A percentile compares a stretch with the other conserved stretches of the same genome.
Conservation (phyloP, 2,113 vertebrate genomes). For the Serinus canaria region DNA sequence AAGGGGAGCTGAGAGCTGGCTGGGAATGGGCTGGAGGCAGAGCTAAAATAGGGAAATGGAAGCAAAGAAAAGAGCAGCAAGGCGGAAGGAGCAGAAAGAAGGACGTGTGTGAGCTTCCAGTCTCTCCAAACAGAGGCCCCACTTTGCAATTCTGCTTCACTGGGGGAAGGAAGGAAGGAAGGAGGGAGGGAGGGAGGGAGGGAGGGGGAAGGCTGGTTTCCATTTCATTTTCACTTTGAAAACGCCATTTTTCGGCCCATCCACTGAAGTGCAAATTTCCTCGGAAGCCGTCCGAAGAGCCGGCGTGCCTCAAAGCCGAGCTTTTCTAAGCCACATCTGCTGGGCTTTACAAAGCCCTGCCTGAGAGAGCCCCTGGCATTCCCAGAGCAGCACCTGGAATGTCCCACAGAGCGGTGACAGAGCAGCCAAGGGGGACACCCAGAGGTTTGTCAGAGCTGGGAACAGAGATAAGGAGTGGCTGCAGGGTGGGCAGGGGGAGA, state of each 20-base stretch:
- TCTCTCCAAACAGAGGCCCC: background rate
- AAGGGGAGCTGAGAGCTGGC: background rate
- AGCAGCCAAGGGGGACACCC: background rate
- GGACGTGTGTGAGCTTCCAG: background rate
- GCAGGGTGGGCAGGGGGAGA: background rate
- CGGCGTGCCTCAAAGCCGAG: background rate
- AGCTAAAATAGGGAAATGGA: background rate
- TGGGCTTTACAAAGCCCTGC: accelerated
- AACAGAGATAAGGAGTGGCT: background rate
- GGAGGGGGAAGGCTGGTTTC: background rate
- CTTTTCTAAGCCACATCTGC: background rate
- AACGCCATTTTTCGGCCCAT: background rate
- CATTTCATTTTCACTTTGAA: constrained; percentile 38
- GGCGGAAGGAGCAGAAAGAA: background rate
- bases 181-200: background rate
- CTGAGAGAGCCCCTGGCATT: background rate
- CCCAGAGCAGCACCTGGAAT: accelerated
- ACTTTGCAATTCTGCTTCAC: background rate
- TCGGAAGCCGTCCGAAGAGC: background rate
- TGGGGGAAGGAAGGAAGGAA: background rate
- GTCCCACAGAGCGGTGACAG: background rate
- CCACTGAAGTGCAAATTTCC: constrained; percentile 15
- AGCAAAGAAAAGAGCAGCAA: background rate
- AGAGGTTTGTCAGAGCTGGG: background rate
- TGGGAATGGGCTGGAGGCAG: background rate